These are phyloP conservation scores for Caerostris extrusa DNA, from an alignment of 1,140 invertebrate species.

Conservation along the genomic window DNA sequence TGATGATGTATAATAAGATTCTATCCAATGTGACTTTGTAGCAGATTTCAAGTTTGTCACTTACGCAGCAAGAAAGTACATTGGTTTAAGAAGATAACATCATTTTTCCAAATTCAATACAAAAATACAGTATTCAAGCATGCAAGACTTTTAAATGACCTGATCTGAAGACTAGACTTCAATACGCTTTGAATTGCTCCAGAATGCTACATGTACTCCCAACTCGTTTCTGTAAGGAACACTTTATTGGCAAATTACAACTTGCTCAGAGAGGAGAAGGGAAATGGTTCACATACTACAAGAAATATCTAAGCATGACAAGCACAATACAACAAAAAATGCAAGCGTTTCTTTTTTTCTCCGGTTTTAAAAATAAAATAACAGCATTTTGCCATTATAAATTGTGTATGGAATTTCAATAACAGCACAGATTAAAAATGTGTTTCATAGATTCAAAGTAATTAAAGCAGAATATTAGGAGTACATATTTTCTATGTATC, in stretches of 20 bases:
- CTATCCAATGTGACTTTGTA: no score
- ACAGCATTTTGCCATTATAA: neutral
- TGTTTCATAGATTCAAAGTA: slow-evolving; percentile 33
- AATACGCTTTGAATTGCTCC: neutral
- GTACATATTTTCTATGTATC: slow-evolving; percentile 24
- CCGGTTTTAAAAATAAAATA: neutral
- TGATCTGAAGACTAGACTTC: slow-evolving; percentile 27
- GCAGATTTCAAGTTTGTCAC: neutral
- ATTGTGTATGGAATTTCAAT: neutral
- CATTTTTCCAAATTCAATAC: neutral
- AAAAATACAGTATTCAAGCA: slow-evolving; percentile 25
- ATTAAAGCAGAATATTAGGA: neutral
- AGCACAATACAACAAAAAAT: neutral
- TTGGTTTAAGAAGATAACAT: neutral
- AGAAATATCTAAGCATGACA: slow-evolving; percentile 5
- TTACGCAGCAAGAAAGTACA: neutral
- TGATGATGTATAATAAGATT: no score
- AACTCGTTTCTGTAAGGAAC: slow-evolving; percentile 1
- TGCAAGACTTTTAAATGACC: neutral
- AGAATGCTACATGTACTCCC: neutral
- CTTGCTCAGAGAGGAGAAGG: neutral
- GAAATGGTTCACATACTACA: neutral
- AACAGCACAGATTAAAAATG: slow-evolving; percentile 20
- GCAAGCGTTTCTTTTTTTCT: neutral
- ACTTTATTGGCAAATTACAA: slow-evolving; percentile 4